Conservation (phyloP, 2,113 vertebrate species). For the Prionailurus bengalensis region DNA sequence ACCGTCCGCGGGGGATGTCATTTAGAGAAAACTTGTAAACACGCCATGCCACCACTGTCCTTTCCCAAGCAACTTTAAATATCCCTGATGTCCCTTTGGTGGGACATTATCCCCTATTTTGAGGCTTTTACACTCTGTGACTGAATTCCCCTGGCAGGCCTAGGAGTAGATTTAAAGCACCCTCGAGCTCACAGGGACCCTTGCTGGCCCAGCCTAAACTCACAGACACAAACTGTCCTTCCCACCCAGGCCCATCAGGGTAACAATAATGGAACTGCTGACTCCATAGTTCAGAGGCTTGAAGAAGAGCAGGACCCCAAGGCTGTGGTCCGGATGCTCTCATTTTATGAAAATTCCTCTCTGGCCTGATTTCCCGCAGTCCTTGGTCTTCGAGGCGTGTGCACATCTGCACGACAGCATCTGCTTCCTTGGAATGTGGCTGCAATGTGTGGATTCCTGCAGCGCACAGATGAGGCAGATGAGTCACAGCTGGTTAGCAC, state of each 20-base stretch:
- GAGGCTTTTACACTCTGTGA: neutral
- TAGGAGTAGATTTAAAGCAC: neutral
- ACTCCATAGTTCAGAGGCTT: neutral
- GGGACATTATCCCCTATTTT: neutral
- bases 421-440: constrained; percentile 42
- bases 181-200: neutral
- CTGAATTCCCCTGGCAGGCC: neutral
- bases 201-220: neutral
- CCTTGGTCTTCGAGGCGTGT: neutral
- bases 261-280: neutral
- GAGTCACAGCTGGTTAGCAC: neutral
- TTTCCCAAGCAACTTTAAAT: constrained; percentile 42
- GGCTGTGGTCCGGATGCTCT: constrained; percentile 1
- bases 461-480: neutral
- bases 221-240: neutral
- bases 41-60: neutral
- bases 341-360: constrained; percentile 54
- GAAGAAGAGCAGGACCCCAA: constrained; percentile 13
- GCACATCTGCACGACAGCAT: constrained; percentile 45
- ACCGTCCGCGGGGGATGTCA: neutral
- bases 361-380: neutral
- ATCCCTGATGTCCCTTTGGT: neutral
- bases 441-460: constrained; percentile 10
- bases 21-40: constrained; percentile 17
- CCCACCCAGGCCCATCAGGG: neutral